phyloP scores from a whole-genome alignment of 1,140 invertebrate genomes.

The Muscidifurax raptorellus region DNA sequence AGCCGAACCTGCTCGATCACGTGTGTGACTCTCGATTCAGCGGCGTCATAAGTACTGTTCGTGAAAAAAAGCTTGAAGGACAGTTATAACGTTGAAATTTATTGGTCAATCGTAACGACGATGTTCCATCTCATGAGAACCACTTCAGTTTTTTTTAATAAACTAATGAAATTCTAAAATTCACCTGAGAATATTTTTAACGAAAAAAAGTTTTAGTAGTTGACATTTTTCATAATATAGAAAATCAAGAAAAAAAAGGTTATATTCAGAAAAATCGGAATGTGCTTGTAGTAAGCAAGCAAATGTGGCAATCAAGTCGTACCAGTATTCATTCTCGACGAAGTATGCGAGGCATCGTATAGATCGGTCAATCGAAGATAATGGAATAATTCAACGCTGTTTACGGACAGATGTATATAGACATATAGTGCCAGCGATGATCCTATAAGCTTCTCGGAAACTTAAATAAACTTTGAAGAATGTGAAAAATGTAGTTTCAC shows the following conservation, averaged over 20 bases:
- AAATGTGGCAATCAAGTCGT: neutral
- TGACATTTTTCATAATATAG: too few relatives aligned
- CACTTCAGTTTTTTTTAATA: too few relatives aligned
- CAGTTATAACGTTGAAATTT: neutral
- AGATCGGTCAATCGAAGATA: conserved; percentile 18
- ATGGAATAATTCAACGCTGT: conserved; percentile 26
- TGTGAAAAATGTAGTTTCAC: conserved; percentile 3
- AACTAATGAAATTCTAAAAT: too few relatives aligned
- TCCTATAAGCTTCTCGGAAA: conserved; percentile 18
- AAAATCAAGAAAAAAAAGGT: too few relatives aligned
- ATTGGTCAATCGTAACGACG: neutral
- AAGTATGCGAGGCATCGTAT: neutral
- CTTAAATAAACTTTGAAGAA: neutral
- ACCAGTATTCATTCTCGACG: neutral
- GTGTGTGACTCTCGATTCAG: neutral
- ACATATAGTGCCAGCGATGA: neutral
- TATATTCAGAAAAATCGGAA: too few relatives aligned
- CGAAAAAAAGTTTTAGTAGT: too few relatives aligned
- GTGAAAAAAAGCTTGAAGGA: neutral
- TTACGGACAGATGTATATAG: neutral
- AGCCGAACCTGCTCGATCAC: neutral
- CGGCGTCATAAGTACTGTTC: too few relatives aligned
- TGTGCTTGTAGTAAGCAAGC: neutral
- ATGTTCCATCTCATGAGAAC: too few relatives aligned
- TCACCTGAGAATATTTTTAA: too few relatives aligned